Evolutionary conservation across 2,113 vertebrate genomes (phyloP).

Genomic region (Dipodomys ordii): DNA sequence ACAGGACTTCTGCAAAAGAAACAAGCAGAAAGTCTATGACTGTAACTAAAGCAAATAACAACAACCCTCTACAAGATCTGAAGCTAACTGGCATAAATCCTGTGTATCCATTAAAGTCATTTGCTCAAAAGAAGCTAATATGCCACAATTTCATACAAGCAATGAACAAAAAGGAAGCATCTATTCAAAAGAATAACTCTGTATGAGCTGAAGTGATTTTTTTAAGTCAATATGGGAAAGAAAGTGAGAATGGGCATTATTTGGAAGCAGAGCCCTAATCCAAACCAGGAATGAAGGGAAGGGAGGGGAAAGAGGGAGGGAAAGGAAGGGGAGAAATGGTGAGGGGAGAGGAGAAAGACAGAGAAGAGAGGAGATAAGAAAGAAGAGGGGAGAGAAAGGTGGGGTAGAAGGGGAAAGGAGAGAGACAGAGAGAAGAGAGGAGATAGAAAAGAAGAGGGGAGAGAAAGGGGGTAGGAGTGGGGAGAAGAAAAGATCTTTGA

Average conservation of each 20-base stretch:
- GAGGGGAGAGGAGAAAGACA: too few relatives aligned
- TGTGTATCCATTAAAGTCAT: background rate
- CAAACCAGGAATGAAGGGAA: background rate
- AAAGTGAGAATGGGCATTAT: background rate
- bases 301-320: too few relatives aligned
- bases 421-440: too few relatives aligned
- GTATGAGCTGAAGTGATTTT: background rate
- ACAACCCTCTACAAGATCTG: background rate
- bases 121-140: background rate
- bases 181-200: background rate
- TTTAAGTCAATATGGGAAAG: background rate
- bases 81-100: background rate
- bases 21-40: background rate
- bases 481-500: background rate
- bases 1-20: slow-evolving; percentile 5
- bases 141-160: background rate
- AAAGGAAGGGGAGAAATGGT: too few relatives aligned
- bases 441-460: too few relatives aligned
- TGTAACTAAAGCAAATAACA: background rate
- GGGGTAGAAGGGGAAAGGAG: too few relatives aligned
- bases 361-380: too few relatives aligned
- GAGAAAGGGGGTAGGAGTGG: too few relatives aligned
- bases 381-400: too few relatives aligned
- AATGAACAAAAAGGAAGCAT: background rate
- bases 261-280: background rate